Conservation (phyloP, 2,888 invertebrate genomes). For the Falcaria lacertinaria region DNA sequence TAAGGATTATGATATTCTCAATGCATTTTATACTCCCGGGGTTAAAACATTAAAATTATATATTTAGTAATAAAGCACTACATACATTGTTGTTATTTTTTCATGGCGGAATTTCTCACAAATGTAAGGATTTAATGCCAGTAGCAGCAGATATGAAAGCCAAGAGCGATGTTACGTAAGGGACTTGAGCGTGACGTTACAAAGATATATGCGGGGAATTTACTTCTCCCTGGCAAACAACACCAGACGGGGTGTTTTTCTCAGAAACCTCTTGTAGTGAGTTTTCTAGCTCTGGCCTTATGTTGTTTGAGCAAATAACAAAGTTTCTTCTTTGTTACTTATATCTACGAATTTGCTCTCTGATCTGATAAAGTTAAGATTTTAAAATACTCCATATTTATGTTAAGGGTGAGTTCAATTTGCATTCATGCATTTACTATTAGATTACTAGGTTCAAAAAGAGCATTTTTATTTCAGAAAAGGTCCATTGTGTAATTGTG, state of each 20-base stretch:
- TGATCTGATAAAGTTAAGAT: no score
- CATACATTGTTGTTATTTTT: no score
- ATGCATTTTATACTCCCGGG: not conserved
- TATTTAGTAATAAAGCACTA: no score
- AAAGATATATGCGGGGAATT: conserved; percentile 2
- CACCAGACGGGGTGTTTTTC: conserved; percentile 1
- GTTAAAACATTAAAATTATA: not conserved
- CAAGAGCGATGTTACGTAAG: not conserved
- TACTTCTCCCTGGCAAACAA: conserved; percentile 3
- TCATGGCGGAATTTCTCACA: not conserved
- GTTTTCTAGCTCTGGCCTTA: not conserved
- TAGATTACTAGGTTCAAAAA: no score
- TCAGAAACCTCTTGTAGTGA: not conserved
- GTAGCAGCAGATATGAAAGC: not conserved
- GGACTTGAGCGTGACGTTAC: conserved; percentile 1
- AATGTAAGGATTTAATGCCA: not conserved
- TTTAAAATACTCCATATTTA: no score
- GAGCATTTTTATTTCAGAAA: not conserved
- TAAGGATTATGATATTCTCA: no score
- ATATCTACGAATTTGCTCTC: not conserved
- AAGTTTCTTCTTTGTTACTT: not conserved
- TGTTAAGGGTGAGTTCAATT: no score
- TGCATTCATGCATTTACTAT: no score
- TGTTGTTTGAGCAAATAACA: not conserved
- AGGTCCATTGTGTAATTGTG: conserved; percentile 11